Evolutionary conservation across 2,113 vertebrate genomes (phyloP).

Genomic region (Lepisosteus osseus): DNA sequence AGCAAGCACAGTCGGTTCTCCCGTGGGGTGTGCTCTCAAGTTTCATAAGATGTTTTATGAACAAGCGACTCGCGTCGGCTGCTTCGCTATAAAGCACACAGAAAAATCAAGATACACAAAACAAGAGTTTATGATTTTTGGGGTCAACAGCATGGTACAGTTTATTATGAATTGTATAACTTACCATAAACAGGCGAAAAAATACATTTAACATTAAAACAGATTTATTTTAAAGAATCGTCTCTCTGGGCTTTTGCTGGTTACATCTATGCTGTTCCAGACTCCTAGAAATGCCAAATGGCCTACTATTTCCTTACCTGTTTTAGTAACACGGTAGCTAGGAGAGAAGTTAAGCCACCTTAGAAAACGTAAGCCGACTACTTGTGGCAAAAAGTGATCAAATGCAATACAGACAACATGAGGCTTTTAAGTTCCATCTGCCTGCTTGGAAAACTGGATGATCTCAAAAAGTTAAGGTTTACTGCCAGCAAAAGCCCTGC

Average conservation of each 20-base stretch:
- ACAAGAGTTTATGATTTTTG: constrained; percentile 98
- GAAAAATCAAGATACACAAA: constrained; percentile 99
- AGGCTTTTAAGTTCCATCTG: constrained; percentile 17
- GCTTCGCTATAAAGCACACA: constrained; percentile 99
- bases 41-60: constrained; percentile 99
- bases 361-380: not conserved
- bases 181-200: constrained; percentile 81
- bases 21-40: constrained; percentile 99
- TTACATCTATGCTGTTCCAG: constrained; percentile 25
- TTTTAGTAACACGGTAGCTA: constrained; percentile 14
- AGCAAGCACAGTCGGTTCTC: constrained; percentile 99
- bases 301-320: constrained; percentile 33
- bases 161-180: constrained; percentile 88
- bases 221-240: not conserved
- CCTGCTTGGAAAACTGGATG: constrained; percentile 2
- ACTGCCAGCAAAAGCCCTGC: constrained; percentile 79
- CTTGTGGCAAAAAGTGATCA: not conserved
- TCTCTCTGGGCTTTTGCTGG: constrained; percentile 53
- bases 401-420: not conserved
- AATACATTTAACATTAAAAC: constrained; percentile 38
- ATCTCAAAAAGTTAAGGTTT: constrained; percentile 6
- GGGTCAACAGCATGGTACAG: constrained; percentile 93
- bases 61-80: constrained; percentile 99
- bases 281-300: constrained; percentile 32
- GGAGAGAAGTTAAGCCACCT: not conserved